These are phyloP conservation scores for Drosophila austrosaltans DNA, from an alignment of 2,888 invertebrate genomes.

Conservation along the genomic window DNA sequence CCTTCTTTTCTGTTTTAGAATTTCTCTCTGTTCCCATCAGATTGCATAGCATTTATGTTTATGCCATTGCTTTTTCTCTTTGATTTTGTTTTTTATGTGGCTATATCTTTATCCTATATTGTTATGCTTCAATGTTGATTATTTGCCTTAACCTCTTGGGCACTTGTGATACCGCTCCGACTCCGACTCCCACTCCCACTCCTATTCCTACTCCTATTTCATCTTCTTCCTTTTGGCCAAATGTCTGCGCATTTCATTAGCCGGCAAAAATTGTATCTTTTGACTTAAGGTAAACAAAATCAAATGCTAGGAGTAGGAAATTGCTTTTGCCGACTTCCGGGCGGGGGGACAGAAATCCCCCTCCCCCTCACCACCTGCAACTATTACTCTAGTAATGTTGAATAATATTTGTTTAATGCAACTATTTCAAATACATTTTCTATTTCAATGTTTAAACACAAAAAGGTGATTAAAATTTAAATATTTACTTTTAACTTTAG, in stretches of 20 bases:
- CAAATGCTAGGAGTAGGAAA: conserved; percentile 61
- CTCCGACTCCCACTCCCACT: conserved; percentile 3
- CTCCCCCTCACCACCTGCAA: neutral
- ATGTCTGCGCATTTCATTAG: conserved; percentile 60
- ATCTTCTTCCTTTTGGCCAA: conserved; percentile 11
- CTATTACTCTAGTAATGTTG: conserved; percentile 13
- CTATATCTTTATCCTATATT: conserved; percentile 24
- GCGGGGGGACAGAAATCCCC: neutral
- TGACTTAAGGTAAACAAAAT: conserved; percentile 55
- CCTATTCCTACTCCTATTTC: no score
- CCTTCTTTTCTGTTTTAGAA: conserved; percentile 23
- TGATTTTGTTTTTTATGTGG: conserved; percentile 37
- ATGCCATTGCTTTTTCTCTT: conserved; percentile 55
- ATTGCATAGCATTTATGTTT: conserved; percentile 9
- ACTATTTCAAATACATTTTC: conserved; percentile 47
- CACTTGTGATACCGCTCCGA: neutral
- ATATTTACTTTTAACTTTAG: conserved; percentile 47
- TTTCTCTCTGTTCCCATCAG: neutral
- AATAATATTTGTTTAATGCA: conserved; percentile 43
- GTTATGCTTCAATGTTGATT: conserved; percentile 44
- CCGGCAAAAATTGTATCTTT: conserved; percentile 47
- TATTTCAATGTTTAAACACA: conserved; percentile 31
- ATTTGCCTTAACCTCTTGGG: conserved; percentile 53
- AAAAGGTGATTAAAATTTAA: conserved; percentile 45
- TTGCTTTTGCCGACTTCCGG: conserved; percentile 54